Evolutionary conservation across 2,888 invertebrate genomes (phyloP).

Genomic region (Blastobasis adustella): DNA sequence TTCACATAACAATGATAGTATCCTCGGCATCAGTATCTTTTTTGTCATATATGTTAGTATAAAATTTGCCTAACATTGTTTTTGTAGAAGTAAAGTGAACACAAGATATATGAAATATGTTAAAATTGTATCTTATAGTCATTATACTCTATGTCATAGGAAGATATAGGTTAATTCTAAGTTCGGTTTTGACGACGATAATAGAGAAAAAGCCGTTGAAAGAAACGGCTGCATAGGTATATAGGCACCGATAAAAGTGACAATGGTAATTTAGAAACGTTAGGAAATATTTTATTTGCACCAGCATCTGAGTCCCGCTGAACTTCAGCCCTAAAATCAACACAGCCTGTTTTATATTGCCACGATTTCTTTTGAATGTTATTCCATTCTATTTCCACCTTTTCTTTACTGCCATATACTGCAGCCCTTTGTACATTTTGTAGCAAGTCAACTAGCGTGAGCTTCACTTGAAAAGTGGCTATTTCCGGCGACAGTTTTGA

Average conservation of each 20-base stretch:
- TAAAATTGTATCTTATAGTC: neutral
- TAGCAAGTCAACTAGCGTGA: constrained; percentile 3
- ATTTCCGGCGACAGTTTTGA: constrained; percentile 3
- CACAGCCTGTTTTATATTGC: constrained; percentile 1
- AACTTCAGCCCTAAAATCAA: constrained; percentile 2
- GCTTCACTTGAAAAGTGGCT: constrained; percentile 6
- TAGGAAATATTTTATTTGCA: constrained; percentile 1
- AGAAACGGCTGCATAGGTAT: constrained; percentile 2
- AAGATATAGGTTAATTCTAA: neutral
- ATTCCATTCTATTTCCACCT: constrained; percentile 1
- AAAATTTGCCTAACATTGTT: neutral
- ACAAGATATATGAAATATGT: neutral
- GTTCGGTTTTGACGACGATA: neutral
- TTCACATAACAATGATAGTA: neutral
- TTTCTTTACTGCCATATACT: constrained; percentile 3
- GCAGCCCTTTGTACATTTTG: constrained; percentile 1
- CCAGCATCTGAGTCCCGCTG: neutral
- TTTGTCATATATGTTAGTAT: neutral
- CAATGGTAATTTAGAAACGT: constrained; percentile 4
- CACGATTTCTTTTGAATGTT: constrained; percentile 1
- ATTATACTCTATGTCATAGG: neutral
- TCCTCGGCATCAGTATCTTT: neutral
- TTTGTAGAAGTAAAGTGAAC: neutral
- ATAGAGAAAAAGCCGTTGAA: constrained; percentile 3
- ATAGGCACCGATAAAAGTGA: constrained; percentile 3